Percentiles rank a stretch among this genome's conserved stretches.
Conservation (phyloP, 1,140 invertebrate species). For the Polypedilum pembai region DNA sequence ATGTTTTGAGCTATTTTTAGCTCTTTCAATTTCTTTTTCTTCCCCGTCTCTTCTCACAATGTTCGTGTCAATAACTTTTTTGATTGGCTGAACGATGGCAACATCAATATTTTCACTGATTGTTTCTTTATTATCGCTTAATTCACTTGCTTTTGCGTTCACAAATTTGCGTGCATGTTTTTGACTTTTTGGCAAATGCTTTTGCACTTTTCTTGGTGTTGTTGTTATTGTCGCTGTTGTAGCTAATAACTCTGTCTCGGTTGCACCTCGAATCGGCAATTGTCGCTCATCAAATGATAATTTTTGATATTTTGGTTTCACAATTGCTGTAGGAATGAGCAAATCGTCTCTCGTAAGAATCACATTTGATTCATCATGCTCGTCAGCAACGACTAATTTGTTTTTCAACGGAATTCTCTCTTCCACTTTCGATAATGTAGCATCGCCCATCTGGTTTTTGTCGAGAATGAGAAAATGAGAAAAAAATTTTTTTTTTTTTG, state of each 20-base stretch:
- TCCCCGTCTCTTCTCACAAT: not conserved
- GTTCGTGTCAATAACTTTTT: constrained; percentile 29
- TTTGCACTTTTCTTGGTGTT: constrained; percentile 10
- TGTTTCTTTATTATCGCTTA: constrained; percentile 29
- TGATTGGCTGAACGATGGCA: constrained; percentile 30
- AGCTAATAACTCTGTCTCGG: not conserved
- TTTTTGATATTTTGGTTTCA: constrained; percentile 32
- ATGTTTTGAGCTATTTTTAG: constrained; percentile 22
- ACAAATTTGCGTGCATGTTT: constrained; percentile 6
- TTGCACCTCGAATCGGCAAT: constrained; percentile 29
- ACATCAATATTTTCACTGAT: constrained; percentile 30
- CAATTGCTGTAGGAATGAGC: constrained; percentile 31
- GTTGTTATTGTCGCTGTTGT: not conserved
- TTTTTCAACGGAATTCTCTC: constrained; percentile 33
- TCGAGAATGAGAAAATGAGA: not conserved
- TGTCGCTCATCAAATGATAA: constrained; percentile 31
- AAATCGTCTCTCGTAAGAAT: not conserved
- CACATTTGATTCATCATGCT: not conserved
- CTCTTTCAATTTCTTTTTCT: not conserved
- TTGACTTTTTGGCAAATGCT: constrained; percentile 27
- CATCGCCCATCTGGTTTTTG: constrained; percentile 37
- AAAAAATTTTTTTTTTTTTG: not conserved
- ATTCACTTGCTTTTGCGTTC: constrained; percentile 3
- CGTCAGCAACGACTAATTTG: not conserved
- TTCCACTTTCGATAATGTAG: constrained; percentile 38